Base-by-base conservation (phyloP, 2,113 vertebrate genomes). In the Quiscalus mexicanus region DNA sequence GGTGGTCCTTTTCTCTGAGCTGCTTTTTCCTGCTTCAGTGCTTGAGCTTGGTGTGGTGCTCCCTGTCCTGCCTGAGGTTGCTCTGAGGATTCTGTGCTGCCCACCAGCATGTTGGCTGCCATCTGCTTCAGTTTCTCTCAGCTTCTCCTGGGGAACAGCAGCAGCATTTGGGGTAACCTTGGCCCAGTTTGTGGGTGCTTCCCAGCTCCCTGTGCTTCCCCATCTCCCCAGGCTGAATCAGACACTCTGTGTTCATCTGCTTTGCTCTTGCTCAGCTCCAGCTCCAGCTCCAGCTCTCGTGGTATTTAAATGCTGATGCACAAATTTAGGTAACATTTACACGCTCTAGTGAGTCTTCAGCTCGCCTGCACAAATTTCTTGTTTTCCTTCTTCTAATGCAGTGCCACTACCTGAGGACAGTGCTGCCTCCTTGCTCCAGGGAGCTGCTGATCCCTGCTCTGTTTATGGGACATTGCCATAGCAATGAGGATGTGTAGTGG, bases 291-390 rank as follows among this genome's bases (percentile, higher is more conserved):
- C 64, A n/a, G 75, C 42, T 82, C 67, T 77, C 5, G 7, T 89
- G 60, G 44, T 63, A 75, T 95, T 93, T 93, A 60, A 93, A 68
- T 93, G 68, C 76, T 86, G 92, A 86, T 80, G 71, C 90, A 78
- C 83, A 81, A 84, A 85, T 88, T 77, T 94, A 84, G 88, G 58
- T 92, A 94, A 84, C 83, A 90, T 87, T 94, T 84, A 42, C 73
- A 88, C 5, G 87, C 78, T 93, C 67, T 31, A 89, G 44, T 75
- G 92, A 88, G 44, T 53, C 83, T 88, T 92, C 83, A 87, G 86
- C 88, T 92, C 0, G 11, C 53, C 88, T 95, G 92, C 83, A 89
- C 94, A 89, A 45, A 84, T 93, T 49, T 80, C 45, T 60, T 75
- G n/a, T 94, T 96, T 95, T 76, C 16, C 31, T 91, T 74, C 63